These are phyloP conservation scores for Panagrolaimus sp. DNA, from an alignment of 1,140 invertebrate genomes.

Conservation along the genomic window DNA sequence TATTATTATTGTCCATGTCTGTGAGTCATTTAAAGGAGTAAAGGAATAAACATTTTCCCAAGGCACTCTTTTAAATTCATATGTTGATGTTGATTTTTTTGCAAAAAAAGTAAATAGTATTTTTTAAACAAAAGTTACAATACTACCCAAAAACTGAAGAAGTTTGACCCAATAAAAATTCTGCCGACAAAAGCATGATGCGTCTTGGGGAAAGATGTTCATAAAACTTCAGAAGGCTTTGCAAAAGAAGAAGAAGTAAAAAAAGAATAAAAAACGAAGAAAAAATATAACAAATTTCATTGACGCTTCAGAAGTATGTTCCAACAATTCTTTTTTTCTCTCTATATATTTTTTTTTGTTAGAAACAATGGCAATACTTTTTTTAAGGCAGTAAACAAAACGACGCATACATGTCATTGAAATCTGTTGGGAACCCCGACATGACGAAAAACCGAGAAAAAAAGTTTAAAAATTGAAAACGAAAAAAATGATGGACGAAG, in stretches of 20 bases:
- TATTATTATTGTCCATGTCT: too few species aligned
- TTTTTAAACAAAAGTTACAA: neutral
- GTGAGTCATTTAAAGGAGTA: too few species aligned
- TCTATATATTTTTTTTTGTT: neutral
- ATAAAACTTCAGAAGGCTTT: neutral
- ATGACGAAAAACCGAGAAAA: neutral
- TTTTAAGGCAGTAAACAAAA: neutral
- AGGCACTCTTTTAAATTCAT: neutral
- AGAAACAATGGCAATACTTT: neutral
- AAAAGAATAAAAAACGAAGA: neutral
- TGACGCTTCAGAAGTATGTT: neutral
- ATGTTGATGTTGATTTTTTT: neutral
- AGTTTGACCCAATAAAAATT: neutral
- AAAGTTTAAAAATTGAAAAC: too few species aligned
- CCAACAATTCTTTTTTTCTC: neutral
- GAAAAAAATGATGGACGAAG: too few species aligned
- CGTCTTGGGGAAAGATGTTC: neutral
- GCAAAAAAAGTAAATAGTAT: neutral
- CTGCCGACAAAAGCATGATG: conserved; percentile 1
- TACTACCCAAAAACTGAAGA: neutral
- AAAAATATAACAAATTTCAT: neutral
- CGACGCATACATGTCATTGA: neutral
- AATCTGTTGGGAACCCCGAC: neutral
- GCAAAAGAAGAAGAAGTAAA: neutral
- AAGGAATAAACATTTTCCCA: neutral